Evolutionary conservation across 2,888 invertebrate species (phyloP).

Genomic region (Nebria salina): DNA sequence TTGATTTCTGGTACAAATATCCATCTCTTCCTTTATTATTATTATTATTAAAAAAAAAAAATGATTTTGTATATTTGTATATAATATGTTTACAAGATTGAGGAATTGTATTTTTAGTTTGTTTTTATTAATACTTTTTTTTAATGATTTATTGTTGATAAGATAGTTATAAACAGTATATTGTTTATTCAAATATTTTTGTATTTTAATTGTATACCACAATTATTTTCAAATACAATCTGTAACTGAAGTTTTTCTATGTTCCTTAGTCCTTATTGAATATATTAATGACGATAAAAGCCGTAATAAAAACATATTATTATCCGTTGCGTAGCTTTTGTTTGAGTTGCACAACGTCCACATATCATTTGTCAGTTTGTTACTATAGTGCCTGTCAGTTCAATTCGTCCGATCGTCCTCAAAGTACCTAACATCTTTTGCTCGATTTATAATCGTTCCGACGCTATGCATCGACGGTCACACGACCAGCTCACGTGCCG

Average conservation of each 20-base stretch:
- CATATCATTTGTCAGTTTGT: conserved; percentile 17
- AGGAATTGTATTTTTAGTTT: neutral
- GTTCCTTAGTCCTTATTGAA: neutral
- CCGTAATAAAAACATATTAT: conserved; percentile 13
- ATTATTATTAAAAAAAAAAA: conserved; percentile 5
- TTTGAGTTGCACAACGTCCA: conserved; percentile 16
- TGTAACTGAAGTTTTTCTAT: neutral
- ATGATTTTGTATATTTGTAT: conserved; percentile 41
- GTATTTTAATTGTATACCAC: neutral
- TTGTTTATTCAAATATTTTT: neutral
- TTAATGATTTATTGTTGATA: neutral
- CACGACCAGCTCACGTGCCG: conserved; percentile 28
- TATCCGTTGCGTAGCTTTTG: neutral
- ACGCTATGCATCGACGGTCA: conserved; percentile 3
- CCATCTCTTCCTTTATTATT: conserved; percentile 15
- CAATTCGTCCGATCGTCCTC: conserved; percentile 20
- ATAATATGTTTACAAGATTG: conserved; percentile 21
- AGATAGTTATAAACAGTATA: neutral
- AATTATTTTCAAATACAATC: neutral
- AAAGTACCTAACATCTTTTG: conserved; percentile 15
- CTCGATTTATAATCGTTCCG: conserved; percentile 34
- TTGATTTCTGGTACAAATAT: conserved; percentile 27
- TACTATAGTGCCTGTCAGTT: conserved; percentile 24
- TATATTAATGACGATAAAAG: neutral
- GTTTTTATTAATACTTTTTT: neutral